Conservation (phyloP, 2,888 invertebrate genomes). For the Himalopsyche tibetana region DNA sequence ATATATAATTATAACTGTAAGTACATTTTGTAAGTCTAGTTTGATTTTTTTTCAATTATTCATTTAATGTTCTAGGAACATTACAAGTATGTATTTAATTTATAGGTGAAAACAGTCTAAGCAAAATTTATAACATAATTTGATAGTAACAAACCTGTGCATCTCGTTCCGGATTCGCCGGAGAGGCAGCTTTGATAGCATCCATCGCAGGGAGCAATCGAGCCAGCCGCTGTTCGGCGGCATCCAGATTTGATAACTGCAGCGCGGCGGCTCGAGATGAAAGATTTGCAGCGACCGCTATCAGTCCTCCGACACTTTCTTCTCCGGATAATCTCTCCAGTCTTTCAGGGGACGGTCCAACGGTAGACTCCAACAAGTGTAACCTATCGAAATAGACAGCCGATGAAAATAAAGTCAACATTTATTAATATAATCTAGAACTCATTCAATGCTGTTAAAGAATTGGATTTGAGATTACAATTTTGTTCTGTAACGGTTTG, state of each 20-base stretch:
- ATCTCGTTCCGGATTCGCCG: slow-evolving; percentile 81
- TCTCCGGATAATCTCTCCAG: slow-evolving; percentile 79
- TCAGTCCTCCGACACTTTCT: slow-evolving; percentile 69
- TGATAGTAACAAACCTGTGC: slow-evolving; percentile 76
- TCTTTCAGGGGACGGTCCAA: slow-evolving; percentile 90
- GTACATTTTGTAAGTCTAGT: no score
- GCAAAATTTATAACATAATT: no score
- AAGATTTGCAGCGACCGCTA: slow-evolving; percentile 87
- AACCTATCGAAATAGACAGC: slow-evolving; percentile 74
- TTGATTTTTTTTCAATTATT: no score
- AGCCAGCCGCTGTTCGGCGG: slow-evolving; percentile 87
- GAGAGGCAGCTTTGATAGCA: slow-evolving; percentile 78
- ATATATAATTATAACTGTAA: no score
- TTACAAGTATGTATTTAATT: no score
- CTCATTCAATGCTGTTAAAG: no score
- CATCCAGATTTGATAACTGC: slow-evolving; percentile 89
- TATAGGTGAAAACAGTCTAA: no score
- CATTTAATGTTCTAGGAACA: no score
- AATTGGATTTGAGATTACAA: no score
- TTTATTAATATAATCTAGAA: background rate
- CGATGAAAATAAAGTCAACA: background rate
- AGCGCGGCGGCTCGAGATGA: slow-evolving; percentile 88
- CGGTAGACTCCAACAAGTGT: slow-evolving; percentile 87
- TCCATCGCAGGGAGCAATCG: slow-evolving; percentile 88
- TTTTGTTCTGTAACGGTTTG: no score